Percentiles rank a stretch among this genome's conserved stretches.
These are phyloP conservation scores for Pontoporia blainvillei DNA, from an alignment of 2,113 vertebrate genomes.

Conservation along the genomic window DNA sequence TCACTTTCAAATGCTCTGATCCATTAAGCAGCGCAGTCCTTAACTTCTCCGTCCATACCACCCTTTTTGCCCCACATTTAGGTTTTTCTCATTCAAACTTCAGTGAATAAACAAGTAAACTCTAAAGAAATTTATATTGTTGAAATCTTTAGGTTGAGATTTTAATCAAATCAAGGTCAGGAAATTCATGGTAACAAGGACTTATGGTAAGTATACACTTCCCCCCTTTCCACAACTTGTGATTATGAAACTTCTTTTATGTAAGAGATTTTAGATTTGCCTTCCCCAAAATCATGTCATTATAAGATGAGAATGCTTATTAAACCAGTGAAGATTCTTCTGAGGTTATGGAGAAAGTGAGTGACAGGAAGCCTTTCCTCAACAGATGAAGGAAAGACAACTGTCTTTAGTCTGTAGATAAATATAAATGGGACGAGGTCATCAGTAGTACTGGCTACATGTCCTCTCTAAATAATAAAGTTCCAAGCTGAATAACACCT, in stretches of 20 bases:
- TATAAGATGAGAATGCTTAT: conserved; percentile 12
- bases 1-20: conserved; percentile 55
- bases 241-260: conserved; percentile 44
- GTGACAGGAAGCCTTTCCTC: conserved; percentile 52
- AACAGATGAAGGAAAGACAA: neutral
- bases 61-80: neutral
- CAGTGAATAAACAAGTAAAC: conserved; percentile 16
- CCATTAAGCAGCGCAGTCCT: conserved; percentile 12
- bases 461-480: conserved; percentile 40
- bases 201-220: neutral
- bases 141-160: conserved; percentile 27
- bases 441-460: neutral
- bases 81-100: conserved; percentile 36
- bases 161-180: conserved; percentile 43
- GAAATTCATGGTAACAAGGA: conserved; percentile 55
- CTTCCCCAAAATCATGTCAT: neutral
- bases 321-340: neutral
- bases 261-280: neutral
- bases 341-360: conserved; percentile 67
- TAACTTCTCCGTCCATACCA: conserved; percentile 37
- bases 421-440: conserved; percentile 39
- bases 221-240: neutral
- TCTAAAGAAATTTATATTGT: conserved; percentile 32
- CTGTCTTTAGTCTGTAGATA: conserved; percentile 17
- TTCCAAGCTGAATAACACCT: neutral